Evolutionary conservation across 2,113 vertebrate genomes (phyloP).

Genomic region (Dicerorhinus sumatrensis): DNA sequence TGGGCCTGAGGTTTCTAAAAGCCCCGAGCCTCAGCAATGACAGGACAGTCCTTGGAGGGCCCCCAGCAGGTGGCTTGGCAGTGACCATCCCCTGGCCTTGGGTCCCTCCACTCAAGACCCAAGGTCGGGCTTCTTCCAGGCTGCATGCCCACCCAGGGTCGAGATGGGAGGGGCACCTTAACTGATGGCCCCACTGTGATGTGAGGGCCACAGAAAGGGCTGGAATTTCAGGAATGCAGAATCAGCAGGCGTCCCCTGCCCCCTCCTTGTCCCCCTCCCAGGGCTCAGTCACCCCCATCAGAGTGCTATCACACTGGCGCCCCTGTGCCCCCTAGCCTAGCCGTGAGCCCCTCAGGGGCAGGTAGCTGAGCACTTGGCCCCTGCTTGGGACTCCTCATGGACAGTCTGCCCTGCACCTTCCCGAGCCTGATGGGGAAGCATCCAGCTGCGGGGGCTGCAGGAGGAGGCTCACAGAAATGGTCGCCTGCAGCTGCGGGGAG

Average conservation of each 20-base stretch:
- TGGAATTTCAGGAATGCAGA: not conserved
- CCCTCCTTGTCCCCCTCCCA: not conserved
- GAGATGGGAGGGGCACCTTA: not conserved
- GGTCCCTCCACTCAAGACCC: not conserved
- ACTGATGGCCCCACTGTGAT: not conserved
- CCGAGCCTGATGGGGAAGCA: not conserved
- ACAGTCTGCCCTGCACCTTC: not conserved
- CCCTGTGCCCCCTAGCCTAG: not conserved
- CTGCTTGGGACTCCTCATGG: no score
- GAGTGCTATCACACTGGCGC: no score
- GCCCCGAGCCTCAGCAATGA: not conserved
- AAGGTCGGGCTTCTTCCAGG: not conserved
- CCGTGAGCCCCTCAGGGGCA: not conserved
- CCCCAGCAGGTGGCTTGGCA: not conserved
- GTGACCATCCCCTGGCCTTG: not conserved
- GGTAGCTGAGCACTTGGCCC: not conserved
- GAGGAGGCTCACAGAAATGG: accelerated
- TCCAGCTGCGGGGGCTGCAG: accelerated
- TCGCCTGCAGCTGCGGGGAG: accelerated
- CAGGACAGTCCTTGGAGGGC: not conserved
- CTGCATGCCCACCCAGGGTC: no score
- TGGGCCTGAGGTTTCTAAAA: not conserved
- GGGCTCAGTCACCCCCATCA: not conserved
- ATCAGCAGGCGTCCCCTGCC: no score
- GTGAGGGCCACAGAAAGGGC: not conserved